Evolutionary conservation across 2,888 invertebrate genomes (phyloP).

Genomic region (Troides aeacus): DNA sequence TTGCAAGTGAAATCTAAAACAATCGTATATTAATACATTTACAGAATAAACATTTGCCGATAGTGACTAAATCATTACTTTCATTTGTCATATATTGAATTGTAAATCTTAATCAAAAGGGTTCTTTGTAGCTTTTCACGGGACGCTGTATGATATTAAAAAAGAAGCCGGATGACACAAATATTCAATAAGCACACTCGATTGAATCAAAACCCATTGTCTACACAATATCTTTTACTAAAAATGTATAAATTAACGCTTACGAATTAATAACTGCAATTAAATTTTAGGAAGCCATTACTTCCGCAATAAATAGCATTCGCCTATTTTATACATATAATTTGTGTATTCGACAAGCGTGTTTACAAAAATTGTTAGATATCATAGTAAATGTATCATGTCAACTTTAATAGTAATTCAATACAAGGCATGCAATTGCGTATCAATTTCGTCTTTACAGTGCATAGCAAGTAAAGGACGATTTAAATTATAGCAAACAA

Average conservation of each 20-base stretch:
- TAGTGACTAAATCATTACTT: not conserved
- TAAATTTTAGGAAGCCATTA: conserved; percentile 81
- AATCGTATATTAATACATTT: conserved; percentile 27
- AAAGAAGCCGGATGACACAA: conserved; percentile 63
- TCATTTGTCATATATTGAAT: conserved; percentile 12
- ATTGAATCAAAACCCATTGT: conserved; percentile 43
- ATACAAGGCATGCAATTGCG: conserved; percentile 60
- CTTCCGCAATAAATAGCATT: conserved; percentile 80
- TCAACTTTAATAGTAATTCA: conserved; percentile 47
- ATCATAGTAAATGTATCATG: conserved; percentile 57
- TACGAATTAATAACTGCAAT: conserved; percentile 68
- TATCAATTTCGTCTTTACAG: conserved; percentile 42
- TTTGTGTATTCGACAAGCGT: conserved; percentile 79
- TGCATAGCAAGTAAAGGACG: conserved; percentile 40
- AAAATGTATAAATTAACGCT: conserved; percentile 52
- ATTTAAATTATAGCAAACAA: conserved; percentile 32
- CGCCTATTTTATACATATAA: conserved; percentile 66
- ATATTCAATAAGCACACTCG: conserved; percentile 52
- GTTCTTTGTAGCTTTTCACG: conserved; percentile 65
- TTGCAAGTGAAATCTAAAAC: conserved; percentile 26
- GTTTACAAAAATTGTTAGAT: conserved; percentile 80
- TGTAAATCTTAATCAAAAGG: conserved; percentile 42
- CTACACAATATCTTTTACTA: conserved; percentile 40
- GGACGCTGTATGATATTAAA: conserved; percentile 61
- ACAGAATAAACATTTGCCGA: conserved; percentile 17